Evolutionary conservation across 2,113 vertebrate species (phyloP).

Genomic region (Nothoprocta pentlandii): DNA sequence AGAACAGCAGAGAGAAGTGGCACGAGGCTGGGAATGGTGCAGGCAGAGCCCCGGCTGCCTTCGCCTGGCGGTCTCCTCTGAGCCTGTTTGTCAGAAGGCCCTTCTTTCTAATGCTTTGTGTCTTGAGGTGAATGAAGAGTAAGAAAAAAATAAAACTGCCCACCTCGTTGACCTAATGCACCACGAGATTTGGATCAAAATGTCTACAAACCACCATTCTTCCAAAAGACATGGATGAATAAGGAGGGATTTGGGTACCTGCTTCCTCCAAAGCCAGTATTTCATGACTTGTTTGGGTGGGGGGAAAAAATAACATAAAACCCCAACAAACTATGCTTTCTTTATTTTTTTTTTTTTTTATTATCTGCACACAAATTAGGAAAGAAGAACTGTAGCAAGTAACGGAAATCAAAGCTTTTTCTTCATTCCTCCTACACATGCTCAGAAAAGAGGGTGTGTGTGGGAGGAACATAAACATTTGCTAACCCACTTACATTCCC

Average conservation of each 20-base stretch:
- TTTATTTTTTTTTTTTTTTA: background rate
- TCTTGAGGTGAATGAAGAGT: background rate
- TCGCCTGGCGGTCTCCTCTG: background rate
- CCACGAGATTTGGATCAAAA: background rate
- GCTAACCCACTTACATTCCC: background rate
- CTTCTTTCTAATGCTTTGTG: background rate
- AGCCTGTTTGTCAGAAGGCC: background rate
- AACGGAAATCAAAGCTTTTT: conserved; percentile 7
- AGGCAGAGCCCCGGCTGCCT: background rate
- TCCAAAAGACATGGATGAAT: background rate
- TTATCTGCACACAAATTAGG: background rate
- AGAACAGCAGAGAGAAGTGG: background rate
- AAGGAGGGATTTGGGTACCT: background rate
- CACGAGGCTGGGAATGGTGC: background rate
- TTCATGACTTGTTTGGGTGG: background rate
- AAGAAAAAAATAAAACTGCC: background rate
- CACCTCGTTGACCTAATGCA: background rate
- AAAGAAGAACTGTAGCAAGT: conserved; percentile 26
- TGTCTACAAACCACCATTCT: background rate
- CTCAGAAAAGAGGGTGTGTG: conserved; percentile 12
- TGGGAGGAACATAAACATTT: conserved; percentile 38
- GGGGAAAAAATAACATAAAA: background rate
- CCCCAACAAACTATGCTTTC: fast-evolving
- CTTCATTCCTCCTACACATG: conserved; percentile 39
- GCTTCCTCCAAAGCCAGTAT: background rate